Base-by-base conservation (phyloP, 2,113 vertebrate species). In the Alexandromys fortis region DNA sequence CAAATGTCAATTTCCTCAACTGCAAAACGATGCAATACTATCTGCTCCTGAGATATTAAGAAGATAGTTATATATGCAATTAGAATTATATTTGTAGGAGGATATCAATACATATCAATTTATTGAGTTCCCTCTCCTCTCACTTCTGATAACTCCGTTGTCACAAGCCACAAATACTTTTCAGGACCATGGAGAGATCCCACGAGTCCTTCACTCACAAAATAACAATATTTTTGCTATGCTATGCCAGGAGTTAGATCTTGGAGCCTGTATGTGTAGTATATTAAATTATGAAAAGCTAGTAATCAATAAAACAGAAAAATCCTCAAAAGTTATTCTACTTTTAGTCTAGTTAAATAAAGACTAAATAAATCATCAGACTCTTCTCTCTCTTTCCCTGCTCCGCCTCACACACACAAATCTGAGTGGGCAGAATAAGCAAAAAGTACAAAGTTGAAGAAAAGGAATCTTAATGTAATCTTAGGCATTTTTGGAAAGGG, bases 151-250 rank as follows among this genome's bases (percentile, higher is more conserved):
- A 24, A 24, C 42, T 85, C 47, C 24, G 6, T 2, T 17, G 67
- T 2, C 35, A 11, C 5, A 13, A 13, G 7, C 3, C 61, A 86
- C 38, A 67, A 49, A 85, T 35, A 26, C 1, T 73, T 96, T 98
- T 98, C 97, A 98, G 97, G 14, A 98, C 96, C 96, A 79, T 92
- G 97, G 97, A 97, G 93, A 98, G 97, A 89, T 91, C 94, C 87
- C 26, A 28, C 0, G 0, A 4, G 13, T 22, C 28, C 4, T 65
- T 77, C 3, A 33, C 1, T 45, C 16, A 47, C 13, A 77, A 83
- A 90, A 93, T 22, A 5, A 67, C 1, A 10, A 24, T 35, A 0
- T 17, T 63, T 89, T 16, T 89, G 14, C n/a, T 42, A 38, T 78
- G 10, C 33, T 42, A 17, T 55, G 12, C 14, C 14, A 35, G 19